Conservation (phyloP, 2,113 vertebrate genomes). For the Atherinomorus stipes region DNA sequence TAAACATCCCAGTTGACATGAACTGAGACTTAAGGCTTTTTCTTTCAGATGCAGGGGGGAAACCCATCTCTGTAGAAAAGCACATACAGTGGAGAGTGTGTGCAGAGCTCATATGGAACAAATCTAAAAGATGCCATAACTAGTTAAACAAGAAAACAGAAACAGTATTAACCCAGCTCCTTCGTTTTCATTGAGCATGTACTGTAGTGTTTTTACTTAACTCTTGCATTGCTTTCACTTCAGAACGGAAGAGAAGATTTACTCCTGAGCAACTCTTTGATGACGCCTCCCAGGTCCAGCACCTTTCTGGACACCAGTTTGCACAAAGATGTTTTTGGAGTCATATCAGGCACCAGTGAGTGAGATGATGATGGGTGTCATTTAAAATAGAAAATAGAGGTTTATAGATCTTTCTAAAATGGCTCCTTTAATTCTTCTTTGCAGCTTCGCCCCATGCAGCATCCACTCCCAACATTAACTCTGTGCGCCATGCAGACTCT, state of each 20-base stretch:
- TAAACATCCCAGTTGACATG: neutral
- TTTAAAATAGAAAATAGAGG: neutral
- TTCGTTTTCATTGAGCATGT: neutral
- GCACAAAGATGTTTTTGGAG: conserved; percentile 97
- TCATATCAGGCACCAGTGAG: conserved; percentile 95
- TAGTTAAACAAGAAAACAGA: no score
- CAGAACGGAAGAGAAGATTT: conserved; percentile 91
- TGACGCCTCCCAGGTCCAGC: conserved; percentile 91
- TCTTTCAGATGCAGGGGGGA: no score
- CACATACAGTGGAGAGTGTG: no score
- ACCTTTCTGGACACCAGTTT: conserved; percentile 89
- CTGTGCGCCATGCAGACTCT: conserved; percentile 92
- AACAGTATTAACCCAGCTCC: no score
- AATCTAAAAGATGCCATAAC: no score
- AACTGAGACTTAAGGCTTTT: no score
- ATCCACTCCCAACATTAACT: conserved; percentile 93
- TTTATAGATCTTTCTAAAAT: neutral
- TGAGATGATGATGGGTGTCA: neutral
- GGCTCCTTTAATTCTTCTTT: neutral
- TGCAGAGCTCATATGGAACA: no score
- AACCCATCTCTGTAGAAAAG: no score
- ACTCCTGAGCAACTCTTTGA: conserved; percentile 81
- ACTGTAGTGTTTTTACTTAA: neutral
- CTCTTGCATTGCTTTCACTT: conserved; percentile 12
- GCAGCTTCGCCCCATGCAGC: conserved; percentile 91